These are phyloP conservation scores for Gymnothorax javanicus DNA, from an alignment of 2,797 vertebrate genomes.

Conservation along the genomic window DNA sequence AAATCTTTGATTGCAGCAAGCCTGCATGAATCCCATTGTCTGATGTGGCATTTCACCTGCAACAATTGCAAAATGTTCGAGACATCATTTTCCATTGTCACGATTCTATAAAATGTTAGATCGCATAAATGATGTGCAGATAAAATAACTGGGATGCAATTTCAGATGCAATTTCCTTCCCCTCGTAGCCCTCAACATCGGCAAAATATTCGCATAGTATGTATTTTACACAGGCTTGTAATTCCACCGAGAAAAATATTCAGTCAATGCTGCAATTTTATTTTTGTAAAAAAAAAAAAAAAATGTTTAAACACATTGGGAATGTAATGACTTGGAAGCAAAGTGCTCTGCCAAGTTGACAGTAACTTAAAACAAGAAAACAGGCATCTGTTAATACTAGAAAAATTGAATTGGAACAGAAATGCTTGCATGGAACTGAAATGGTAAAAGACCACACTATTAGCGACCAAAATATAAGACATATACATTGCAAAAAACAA, in stretches of 20 bases:
- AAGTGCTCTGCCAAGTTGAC: slow-evolving; percentile 76
- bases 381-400: slow-evolving; percentile 75
- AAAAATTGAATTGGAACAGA: slow-evolving; percentile 83
- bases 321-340: slow-evolving; percentile 77
- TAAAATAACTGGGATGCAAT: background rate
- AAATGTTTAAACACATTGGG: slow-evolving; percentile 75
- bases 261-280: slow-evolving; percentile 79
- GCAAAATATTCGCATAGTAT: background rate
- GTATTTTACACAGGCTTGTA: background rate
- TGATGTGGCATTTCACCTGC: background rate
- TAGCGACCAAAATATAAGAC: slow-evolving; percentile 85
- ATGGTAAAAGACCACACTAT: slow-evolving; percentile 96
- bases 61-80: background rate
- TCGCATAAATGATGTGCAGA: background rate
- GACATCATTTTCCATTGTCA: background rate
- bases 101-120: background rate
- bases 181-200: background rate
- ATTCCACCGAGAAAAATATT: slow-evolving; percentile 25
- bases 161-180: background rate
- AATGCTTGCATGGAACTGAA: slow-evolving; percentile 86
- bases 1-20: background rate
- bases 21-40: background rate
- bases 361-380: slow-evolving; percentile 62
- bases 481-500: slow-evolving; percentile 96
- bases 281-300: slow-evolving; percentile 65